These are phyloP conservation scores for Carollia perspicillata DNA, from an alignment of 2,113 vertebrate genomes.

Conservation along the genomic window DNA sequence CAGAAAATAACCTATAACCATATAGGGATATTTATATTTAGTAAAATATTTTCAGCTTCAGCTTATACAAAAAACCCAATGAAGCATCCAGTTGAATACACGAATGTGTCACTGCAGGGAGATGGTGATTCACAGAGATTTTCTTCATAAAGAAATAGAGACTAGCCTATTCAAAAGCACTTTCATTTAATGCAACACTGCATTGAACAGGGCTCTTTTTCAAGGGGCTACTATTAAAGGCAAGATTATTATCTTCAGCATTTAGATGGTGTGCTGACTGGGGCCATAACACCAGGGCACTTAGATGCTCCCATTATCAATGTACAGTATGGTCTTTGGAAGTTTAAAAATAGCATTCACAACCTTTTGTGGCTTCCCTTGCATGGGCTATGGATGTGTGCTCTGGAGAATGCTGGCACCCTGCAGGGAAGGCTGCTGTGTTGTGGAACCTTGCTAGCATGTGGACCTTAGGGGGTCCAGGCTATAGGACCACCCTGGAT, in stretches of 20 bases:
- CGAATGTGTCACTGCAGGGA: slow-evolving; percentile 61
- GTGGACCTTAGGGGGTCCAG: not conserved
- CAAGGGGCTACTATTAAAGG: slow-evolving; percentile 66
- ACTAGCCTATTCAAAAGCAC: slow-evolving; percentile 50
- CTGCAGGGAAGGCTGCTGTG: not conserved
- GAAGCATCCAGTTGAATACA: slow-evolving; percentile 72
- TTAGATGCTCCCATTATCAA: slow-evolving; percentile 55
- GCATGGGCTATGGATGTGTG: not conserved
- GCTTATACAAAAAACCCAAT: slow-evolving; percentile 50
- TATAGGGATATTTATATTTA: slow-evolving; percentile 60
- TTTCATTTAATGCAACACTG: slow-evolving; percentile 60
- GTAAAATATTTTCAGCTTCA: slow-evolving; percentile 68
- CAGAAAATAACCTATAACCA: slow-evolving; percentile 1
- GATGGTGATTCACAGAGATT: slow-evolving; percentile 74
- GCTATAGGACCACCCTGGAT: not conserved
- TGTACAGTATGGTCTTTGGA: slow-evolving; percentile 52
- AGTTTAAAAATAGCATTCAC: slow-evolving; percentile 65
- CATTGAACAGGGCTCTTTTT: slow-evolving; percentile 61
- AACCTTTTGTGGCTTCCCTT: slow-evolving; percentile 53
- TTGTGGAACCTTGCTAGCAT: not conserved
- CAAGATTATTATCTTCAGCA: slow-evolving; percentile 72
- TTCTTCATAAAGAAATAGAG: slow-evolving; percentile 71
- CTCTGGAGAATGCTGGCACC: not conserved
- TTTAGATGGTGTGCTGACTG: slow-evolving; percentile 60
- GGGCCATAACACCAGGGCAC: slow-evolving; percentile 50